These are phyloP conservation scores for Rhynchotus rufescens DNA, from an alignment of 2,797 vertebrate genomes.

Conservation along the genomic window DNA sequence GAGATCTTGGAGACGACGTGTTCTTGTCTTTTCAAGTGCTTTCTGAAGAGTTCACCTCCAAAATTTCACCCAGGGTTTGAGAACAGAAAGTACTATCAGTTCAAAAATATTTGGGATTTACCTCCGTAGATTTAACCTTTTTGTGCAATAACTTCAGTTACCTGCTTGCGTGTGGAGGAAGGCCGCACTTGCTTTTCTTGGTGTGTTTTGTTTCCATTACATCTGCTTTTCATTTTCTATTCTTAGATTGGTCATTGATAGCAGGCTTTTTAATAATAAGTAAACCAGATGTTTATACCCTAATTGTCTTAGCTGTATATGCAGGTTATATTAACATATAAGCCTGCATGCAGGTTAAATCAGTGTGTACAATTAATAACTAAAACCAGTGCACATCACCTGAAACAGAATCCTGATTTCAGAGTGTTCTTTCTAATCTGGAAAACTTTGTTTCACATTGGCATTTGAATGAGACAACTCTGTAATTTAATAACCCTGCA, in stretches of 20 bases:
- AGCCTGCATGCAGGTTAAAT: background rate
- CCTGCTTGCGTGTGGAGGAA: background rate
- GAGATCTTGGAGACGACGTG: background rate
- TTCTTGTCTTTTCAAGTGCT: background rate
- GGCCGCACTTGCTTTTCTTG: background rate
- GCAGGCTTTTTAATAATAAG: background rate
- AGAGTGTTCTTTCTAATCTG: background rate
- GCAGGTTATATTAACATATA: background rate
- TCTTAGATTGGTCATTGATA: background rate
- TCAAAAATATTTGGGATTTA: background rate
- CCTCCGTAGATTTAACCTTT: background rate
- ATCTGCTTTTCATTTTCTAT: background rate
- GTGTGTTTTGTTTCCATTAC: background rate
- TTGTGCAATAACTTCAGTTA: background rate
- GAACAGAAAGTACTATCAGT: background rate
- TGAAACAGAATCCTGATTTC: background rate
- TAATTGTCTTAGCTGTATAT: background rate
- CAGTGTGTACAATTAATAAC: background rate
- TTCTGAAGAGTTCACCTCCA: background rate
- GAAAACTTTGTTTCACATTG: background rate
- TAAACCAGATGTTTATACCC: background rate
- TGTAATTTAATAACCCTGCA: background rate
- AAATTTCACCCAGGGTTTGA: background rate
- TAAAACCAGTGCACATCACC: background rate
- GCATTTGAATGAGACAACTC: background rate